Evolutionary conservation across 2,113 vertebrate species (phyloP), one percentile per base, ranked within the genome.

Genomic region (Corythornis madagascariensis): DNA sequence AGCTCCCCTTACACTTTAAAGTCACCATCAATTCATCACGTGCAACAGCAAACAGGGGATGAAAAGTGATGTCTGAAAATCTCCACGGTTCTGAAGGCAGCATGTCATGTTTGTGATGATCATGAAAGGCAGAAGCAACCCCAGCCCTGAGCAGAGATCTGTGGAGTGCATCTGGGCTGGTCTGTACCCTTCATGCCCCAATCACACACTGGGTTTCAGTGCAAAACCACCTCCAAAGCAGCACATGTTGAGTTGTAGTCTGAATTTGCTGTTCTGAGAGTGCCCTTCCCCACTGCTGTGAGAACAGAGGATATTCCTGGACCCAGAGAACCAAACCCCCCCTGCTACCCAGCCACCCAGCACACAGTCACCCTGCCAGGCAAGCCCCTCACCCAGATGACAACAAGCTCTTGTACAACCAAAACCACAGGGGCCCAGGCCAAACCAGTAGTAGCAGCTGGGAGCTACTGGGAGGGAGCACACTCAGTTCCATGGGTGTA

Each of bases 41-140:
- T 47, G 50, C 67, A 47, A 84, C 2, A 42, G 64, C 60, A 77
- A 3, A 9, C 2, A 29, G 0, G 5, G 53, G 42, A 45, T 12
- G 6, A 38, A 40, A 55, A 90, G 16, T 0, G 4, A 42, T 4
- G 25, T 31, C 47, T 31, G n/a, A 25, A 82, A 38, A 60, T 38
- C 71, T 74, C 56, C 61, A 38, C 0, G 2, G 15, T 33, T 64
- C 10, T 4, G 42, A 84, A 47, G 35, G 35, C 55, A 48, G n/a
- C 1, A 3, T 0, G 0, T 53, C 0, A 3, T 3, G 40, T 52
- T 60, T 2, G 11, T 4, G 38, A 45, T 4, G 38, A 11, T 60
- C 2, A 1, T 6, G 16, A 75, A 87, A 67, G 47, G 26, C 42
- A 67, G 63, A 21, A 42, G 16, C 52, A 38, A 47, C 9, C 18